phyloP scores from a whole-genome alignment of 2,113 vertebrate genomes.

The Ciconia boyciana region DNA sequence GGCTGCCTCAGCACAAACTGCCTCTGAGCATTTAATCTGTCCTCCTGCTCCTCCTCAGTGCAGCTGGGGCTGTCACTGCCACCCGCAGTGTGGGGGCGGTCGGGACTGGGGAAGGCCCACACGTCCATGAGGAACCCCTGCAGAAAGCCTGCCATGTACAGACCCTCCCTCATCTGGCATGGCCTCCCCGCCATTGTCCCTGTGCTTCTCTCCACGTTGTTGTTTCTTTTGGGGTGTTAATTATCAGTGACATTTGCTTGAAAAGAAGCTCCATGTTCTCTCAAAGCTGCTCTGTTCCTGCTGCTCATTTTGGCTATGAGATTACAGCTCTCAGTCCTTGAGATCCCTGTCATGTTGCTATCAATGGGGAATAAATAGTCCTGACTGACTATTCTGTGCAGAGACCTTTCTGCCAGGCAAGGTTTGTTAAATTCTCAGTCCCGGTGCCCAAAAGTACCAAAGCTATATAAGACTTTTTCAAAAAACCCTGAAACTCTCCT shows the following conservation, averaged over 20 bases:
- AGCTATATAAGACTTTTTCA: background rate
- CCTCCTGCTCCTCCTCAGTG: background rate
- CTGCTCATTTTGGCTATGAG: background rate
- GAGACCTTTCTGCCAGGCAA: background rate
- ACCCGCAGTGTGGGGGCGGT: background rate
- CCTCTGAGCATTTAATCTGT: background rate
- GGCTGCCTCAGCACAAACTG: background rate
- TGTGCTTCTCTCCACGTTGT: rapidly evolving
- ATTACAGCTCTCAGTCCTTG: background rate
- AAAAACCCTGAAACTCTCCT: background rate
- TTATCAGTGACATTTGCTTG: background rate
- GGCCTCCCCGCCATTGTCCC: background rate
- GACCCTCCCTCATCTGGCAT: background rate
- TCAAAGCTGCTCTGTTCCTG: background rate
- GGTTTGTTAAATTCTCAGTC: background rate
- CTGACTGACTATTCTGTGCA: background rate
- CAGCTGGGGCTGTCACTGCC: background rate
- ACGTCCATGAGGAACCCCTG: background rate
- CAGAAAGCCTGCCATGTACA: background rate
- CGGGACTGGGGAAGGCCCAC: background rate
- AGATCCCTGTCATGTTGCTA: background rate
- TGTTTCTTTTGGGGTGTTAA: background rate
- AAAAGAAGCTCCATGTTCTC: background rate
- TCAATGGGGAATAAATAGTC: background rate
- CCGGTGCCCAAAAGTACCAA: background rate